Evolutionary conservation across 2,113 vertebrate genomes (phyloP).

Genomic region (Cricetomys ansorgei): DNA sequence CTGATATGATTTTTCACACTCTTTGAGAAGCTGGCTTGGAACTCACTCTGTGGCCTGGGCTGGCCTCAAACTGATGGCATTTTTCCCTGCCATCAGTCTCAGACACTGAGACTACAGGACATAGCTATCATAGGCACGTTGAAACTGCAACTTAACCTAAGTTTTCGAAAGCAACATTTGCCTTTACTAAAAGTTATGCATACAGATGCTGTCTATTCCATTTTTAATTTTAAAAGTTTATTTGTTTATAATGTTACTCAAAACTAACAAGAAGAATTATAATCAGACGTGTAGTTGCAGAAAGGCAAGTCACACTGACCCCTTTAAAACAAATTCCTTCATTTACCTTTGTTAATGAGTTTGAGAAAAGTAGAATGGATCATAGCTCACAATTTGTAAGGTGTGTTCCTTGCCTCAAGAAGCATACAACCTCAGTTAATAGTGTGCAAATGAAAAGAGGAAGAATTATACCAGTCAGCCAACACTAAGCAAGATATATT

Average conservation of each 20-base stretch:
- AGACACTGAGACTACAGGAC: neutral
- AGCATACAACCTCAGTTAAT: slow-evolving; percentile 24
- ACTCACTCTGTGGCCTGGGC: neutral
- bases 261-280: slow-evolving; percentile 2
- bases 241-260: neutral
- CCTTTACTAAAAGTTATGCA: neutral
- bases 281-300: neutral
- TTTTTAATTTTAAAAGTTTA: neutral
- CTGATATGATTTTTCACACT: neutral
- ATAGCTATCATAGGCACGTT: too few relatives aligned
- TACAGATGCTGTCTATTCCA: neutral
- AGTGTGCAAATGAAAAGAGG: slow-evolving; percentile 40
- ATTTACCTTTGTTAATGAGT: slow-evolving; percentile 39
- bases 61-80: neutral
- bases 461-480: neutral
- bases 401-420: slow-evolving; percentile 39
- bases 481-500: neutral
- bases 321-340: slow-evolving; percentile 10
- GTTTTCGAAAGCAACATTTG: slow-evolving; percentile 19
- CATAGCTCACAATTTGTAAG: slow-evolving; percentile 40
- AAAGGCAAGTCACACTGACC: slow-evolving; percentile 22
- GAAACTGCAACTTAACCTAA: neutral
- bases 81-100: neutral
- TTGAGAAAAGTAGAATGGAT: neutral
- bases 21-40: neutral